Evolutionary conservation across 2,797 vertebrate genomes (phyloP).

Genomic region (Pseudochirops corinnae): DNA sequence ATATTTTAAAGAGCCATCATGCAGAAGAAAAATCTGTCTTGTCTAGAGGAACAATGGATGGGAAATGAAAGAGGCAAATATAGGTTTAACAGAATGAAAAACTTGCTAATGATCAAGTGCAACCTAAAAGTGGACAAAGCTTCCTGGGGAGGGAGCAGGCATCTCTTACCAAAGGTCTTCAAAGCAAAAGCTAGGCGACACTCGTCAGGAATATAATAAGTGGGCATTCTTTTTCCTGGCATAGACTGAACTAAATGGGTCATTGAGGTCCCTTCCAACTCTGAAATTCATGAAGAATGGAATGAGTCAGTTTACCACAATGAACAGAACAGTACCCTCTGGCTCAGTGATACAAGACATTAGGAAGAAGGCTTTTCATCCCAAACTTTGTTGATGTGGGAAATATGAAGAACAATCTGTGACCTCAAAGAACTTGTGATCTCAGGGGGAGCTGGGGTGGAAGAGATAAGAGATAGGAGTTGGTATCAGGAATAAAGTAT

Average conservation of each 20-base stretch:
- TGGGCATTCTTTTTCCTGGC: not conserved
- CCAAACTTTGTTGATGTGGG: not conserved
- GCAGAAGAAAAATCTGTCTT: not conserved
- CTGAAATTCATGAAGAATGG: not conserved
- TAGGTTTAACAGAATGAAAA: not conserved
- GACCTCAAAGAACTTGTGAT: not conserved
- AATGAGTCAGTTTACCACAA: not conserved
- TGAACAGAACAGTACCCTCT: not conserved
- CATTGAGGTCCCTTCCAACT: not conserved
- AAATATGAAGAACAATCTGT: not conserved
- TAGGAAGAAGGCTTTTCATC: not conserved
- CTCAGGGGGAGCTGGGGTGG: not conserved
- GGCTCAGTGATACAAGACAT: not conserved
- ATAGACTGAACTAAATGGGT: not conserved
- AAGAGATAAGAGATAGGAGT: not conserved
- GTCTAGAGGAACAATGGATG: not conserved
- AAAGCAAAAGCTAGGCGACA: not conserved
- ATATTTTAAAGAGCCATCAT: not conserved
- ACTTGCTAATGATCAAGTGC: not conserved
- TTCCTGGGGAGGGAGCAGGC: not conserved
- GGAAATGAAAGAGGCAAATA: not conserved
- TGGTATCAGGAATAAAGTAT: not conserved
- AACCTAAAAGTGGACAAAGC: not conserved
- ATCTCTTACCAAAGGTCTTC: not conserved
- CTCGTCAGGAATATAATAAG: not conserved